Percentiles rank a stretch among this genome's conserved stretches.
Conservation (phyloP, 1,140 invertebrate species). For the Apis florea region DNA sequence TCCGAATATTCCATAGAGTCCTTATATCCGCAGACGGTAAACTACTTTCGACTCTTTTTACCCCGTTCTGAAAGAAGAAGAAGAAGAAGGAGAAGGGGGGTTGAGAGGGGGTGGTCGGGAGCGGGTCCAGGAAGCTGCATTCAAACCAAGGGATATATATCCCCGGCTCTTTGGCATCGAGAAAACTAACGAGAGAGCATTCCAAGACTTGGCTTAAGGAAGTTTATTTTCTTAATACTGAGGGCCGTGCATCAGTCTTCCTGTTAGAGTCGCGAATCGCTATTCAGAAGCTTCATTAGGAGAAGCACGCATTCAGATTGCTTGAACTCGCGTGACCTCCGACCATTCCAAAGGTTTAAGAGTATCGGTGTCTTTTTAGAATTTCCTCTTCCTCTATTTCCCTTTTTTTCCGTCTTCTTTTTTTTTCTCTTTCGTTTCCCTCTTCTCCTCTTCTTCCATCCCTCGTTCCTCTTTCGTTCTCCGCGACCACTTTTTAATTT, state of each 20-base stretch:
- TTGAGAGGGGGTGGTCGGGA: conserved; percentile 7
- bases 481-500: background rate
- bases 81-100: background rate
- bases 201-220: conserved; percentile 45
- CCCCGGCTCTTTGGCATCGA: conserved; percentile 50
- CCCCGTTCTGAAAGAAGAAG: conserved; percentile 33
- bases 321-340: conserved; percentile 24
- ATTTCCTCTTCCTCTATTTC: conserved; percentile 1
- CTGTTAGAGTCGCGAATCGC: conserved; percentile 10
- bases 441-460: background rate
- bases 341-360: conserved; percentile 1
- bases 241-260: conserved; percentile 45
- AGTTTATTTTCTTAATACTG: conserved; percentile 64
- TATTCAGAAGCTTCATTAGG: conserved; percentile 55
- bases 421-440: background rate
- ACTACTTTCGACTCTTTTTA: conserved; percentile 53
- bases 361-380: conserved; percentile 31
- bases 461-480: background rate
- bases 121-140: conserved; percentile 43
- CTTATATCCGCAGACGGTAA: conserved; percentile 45
- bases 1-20: conserved; percentile 55
- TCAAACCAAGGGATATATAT: conserved; percentile 53
- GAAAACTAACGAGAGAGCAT: conserved; percentile 61
- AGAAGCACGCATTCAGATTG: conserved; percentile 30
- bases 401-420: too few species aligned